Conservation (phyloP, 2,888 invertebrate genomes). For the Sesia bembeciformis region DNA sequence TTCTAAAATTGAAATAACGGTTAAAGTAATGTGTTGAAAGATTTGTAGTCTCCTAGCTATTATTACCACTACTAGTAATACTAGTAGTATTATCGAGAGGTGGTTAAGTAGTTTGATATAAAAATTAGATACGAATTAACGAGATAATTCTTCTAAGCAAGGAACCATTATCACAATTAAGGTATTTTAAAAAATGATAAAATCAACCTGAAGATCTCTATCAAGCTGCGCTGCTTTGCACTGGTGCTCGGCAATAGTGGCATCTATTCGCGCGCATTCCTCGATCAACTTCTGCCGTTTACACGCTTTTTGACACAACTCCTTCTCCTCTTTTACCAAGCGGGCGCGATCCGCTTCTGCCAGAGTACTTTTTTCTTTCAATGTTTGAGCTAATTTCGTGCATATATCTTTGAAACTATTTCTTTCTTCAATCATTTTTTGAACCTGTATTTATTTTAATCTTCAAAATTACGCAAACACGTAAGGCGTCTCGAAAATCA, state of each 20-base stretch:
- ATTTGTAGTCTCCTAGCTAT: too few relatives aligned
- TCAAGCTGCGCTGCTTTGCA: constrained; percentile 39
- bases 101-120: too few relatives aligned
- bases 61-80: too few relatives aligned
- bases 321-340: constrained; percentile 28
- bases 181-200: too few relatives aligned
- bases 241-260: constrained; percentile 32
- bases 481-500: too few relatives aligned
- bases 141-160: too few relatives aligned
- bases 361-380: constrained; percentile 20
- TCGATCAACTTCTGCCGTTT: constrained; percentile 28
- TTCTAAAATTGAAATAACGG: too few relatives aligned
- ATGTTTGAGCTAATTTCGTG: constrained; percentile 14
- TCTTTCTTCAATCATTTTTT: constrained; percentile 38
- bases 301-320: constrained; percentile 33
- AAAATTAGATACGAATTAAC: too few relatives aligned
- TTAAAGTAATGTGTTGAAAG: too few relatives aligned
- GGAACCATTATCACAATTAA: too few relatives aligned
- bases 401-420: constrained; percentile 29
- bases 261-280: constrained; percentile 28
- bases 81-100: too few relatives aligned
- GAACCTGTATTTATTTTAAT: constrained; percentile 23
- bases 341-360: constrained; percentile 25
- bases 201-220: constrained; percentile 40
- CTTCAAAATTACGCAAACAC: too few relatives aligned